Evolutionary conservation across 2,797 vertebrate genomes (phyloP).

Genomic region (Anguilla obscura): DNA sequence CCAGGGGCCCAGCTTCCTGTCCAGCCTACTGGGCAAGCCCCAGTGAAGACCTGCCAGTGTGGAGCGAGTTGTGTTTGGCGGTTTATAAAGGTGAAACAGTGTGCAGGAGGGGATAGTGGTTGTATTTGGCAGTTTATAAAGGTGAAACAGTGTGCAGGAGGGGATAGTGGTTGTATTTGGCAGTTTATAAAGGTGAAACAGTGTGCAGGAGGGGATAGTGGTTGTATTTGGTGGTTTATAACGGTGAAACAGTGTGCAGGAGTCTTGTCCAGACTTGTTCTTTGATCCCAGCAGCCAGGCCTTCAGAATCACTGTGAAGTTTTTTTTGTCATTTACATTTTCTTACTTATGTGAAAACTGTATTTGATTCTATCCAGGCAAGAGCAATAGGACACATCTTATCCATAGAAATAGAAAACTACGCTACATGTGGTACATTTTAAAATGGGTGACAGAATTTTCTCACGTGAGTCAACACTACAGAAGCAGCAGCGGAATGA

Average conservation of each 20-base stretch:
- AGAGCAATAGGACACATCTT: conserved; percentile 68
- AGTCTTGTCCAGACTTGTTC: conserved; percentile 33
- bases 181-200: too few relatives aligned
- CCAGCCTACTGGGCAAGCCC: conserved; percentile 75
- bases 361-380: conserved; percentile 40
- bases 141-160: conserved; percentile 26
- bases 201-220: too few relatives aligned
- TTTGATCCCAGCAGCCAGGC: conserved; percentile 57
- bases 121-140: neutral
- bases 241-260: conserved; percentile 24
- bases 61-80: conserved; percentile 34
- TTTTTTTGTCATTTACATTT: conserved; percentile 45
- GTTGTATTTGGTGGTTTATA: conserved; percentile 27
- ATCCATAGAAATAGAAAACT: neutral
- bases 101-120: conserved; percentile 26
- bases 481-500: too few relatives aligned
- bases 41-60: conserved; percentile 52
- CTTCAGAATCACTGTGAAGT: conserved; percentile 77
- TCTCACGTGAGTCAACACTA: too few relatives aligned
- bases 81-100: conserved; percentile 26
- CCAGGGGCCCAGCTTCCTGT: conserved; percentile 74
- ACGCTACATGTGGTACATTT: neutral
- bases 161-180: neutral
- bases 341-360: conserved; percentile 41
- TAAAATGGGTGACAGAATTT: neutral